These are phyloP conservation scores for Molothrus aeneus DNA, from an alignment of 2,797 vertebrate genomes.

Conservation along the genomic window DNA sequence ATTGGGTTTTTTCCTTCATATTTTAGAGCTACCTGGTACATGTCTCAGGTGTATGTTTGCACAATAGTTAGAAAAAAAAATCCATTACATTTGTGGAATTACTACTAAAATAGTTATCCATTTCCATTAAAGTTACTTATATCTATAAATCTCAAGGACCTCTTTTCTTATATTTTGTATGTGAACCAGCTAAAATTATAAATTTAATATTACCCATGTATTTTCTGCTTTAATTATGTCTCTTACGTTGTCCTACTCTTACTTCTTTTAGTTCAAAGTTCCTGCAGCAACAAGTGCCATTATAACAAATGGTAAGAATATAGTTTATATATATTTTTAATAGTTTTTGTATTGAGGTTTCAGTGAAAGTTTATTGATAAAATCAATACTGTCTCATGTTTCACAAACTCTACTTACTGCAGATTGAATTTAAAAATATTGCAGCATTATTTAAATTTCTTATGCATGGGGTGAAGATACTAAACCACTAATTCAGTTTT, in stretches of 20 bases:
- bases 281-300: slow-evolving; percentile 96
- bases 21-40: background rate
- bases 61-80: background rate
- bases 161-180: background rate
- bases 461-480: background rate
- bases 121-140: background rate
- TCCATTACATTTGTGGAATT: background rate
- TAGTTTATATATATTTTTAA: background rate
- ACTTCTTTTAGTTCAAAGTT: slow-evolving; percentile 90
- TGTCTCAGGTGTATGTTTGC: background rate
- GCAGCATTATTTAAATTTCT: background rate
- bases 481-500: background rate
- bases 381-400: background rate
- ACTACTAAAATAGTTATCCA: background rate
- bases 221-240: background rate
- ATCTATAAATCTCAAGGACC: background rate
- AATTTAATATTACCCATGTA: background rate
- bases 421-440: background rate
- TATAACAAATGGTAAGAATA: slow-evolving; percentile 94
- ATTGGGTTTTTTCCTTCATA: rapidly evolving
- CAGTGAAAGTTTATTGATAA: background rate
- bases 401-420: background rate
- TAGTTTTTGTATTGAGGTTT: background rate
- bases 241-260: background rate
- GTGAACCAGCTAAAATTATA: background rate